Conservation (phyloP, 2,797 vertebrate species). For the Mus minutoides region DNA sequence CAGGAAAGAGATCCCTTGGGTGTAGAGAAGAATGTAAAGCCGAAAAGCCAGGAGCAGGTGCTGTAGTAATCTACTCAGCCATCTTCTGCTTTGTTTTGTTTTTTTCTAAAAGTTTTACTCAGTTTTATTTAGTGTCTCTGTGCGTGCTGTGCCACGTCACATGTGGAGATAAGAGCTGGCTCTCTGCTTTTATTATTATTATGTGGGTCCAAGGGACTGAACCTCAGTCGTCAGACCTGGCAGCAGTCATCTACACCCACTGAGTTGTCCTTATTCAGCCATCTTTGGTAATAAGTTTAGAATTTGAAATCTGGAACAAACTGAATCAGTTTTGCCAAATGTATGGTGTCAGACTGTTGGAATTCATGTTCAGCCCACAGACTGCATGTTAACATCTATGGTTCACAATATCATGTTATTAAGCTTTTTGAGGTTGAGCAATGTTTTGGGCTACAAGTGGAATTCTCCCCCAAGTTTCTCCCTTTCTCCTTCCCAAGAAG, state of each 20-base stretch:
- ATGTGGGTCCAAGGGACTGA: not conserved
- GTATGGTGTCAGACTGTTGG: not conserved
- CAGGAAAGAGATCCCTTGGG: not conserved
- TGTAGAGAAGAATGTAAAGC: not conserved
- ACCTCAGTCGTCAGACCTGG: not conserved
- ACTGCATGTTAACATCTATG: not conserved
- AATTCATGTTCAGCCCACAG: not conserved
- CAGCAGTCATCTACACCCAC: not conserved
- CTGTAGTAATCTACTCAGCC: not conserved
- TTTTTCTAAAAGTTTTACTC: not conserved
- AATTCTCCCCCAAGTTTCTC: not conserved
- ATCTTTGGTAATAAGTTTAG: conserved; percentile 7
- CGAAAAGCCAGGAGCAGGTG: not conserved
- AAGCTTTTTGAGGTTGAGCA: not conserved
- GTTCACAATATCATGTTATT: not conserved
- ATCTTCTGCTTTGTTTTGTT: not conserved
- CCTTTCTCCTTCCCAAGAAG: not conserved
- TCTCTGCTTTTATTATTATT: not conserved
- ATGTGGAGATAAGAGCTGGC: not conserved
- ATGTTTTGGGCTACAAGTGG: not conserved
- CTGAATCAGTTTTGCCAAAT: not conserved
- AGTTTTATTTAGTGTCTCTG: no score
- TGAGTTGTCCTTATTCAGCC: not conserved
- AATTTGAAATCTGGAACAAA: conserved; percentile 1
- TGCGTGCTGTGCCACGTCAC: not conserved